Conservation (phyloP, 2,888 invertebrate species). For the Caenorhabditis plicata region DNA sequence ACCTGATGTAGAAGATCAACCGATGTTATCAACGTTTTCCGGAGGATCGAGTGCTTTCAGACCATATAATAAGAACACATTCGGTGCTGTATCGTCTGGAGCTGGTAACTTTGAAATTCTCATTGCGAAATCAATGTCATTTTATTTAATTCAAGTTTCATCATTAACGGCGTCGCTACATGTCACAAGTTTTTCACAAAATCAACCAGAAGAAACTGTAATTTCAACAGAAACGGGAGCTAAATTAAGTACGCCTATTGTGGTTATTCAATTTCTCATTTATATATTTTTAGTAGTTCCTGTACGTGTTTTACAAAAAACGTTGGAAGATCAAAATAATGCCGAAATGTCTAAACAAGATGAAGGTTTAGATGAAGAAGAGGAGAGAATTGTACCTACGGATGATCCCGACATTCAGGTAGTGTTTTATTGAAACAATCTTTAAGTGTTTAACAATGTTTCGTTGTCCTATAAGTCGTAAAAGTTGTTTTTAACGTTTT, state of each 20-base stretch:
- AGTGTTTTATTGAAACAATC: no score
- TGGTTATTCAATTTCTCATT: background rate
- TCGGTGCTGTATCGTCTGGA: constrained; percentile 20
- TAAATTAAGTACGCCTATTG: background rate
- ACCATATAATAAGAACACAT: constrained; percentile 19
- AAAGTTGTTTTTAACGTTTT: constrained; percentile 4
- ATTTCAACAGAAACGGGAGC: background rate
- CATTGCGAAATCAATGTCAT: background rate
- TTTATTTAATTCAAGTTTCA: constrained; percentile 2
- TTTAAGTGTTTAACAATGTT: no score
- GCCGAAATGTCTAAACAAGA: background rate
- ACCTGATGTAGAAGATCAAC: background rate
- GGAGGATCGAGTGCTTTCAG: constrained; percentile 22
- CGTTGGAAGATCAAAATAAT: background rate
- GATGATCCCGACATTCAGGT: constrained; percentile 36
- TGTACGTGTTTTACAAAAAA: background rate
- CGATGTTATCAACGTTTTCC: constrained; percentile 3
- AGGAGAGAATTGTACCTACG: constrained; percentile 19
- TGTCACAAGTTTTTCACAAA: no score
- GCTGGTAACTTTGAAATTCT: background rate
- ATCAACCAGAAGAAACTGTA: background rate
- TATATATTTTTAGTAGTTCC: background rate
- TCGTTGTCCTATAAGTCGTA: constrained; percentile 3
- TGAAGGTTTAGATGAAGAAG: background rate
- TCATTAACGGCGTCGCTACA: constrained; percentile 7